phyloP scores from a whole-genome alignment of 1,140 invertebrate genomes.

The Drosophila ironensis region DNA sequence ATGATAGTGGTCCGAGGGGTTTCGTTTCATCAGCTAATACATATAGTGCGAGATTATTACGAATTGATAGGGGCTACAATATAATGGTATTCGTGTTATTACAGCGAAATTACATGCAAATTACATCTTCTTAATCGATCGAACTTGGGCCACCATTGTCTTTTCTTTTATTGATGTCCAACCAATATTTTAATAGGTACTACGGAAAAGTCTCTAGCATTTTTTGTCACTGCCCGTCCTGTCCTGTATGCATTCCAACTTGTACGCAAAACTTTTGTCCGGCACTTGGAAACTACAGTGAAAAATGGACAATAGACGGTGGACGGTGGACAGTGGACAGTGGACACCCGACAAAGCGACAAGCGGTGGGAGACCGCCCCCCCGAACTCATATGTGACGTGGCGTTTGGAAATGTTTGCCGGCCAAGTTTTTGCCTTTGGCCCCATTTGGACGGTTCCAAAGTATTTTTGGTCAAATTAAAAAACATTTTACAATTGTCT shows the following conservation, averaged over 20 bases:
- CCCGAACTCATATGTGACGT: conserved; percentile 25
- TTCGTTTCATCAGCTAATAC: too few species aligned
- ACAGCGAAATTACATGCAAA: too few species aligned
- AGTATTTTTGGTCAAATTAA: conserved; percentile 74
- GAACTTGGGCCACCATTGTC: too few species aligned
- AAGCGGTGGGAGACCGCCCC: too few species aligned
- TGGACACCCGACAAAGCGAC: not conserved
- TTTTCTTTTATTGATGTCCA: not conserved
- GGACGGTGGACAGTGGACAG: conserved; percentile 1
- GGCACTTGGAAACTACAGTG: conserved; percentile 1
- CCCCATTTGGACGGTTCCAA: conserved; percentile 51
- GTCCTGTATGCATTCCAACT: conserved; percentile 11
- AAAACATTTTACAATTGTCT: conserved; percentile 73
- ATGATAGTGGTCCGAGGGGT: too few species aligned
- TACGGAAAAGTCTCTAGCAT: not conserved
- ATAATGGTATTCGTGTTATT: too few species aligned
- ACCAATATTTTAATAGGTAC: not conserved
- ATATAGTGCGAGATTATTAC: too few species aligned
- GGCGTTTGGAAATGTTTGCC: conserved; percentile 44
- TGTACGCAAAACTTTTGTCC: conserved; percentile 13
- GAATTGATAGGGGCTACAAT: too few species aligned
- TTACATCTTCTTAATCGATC: too few species aligned
- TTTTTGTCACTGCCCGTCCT: not conserved
- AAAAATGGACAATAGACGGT: not conserved
- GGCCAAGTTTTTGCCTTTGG: conserved; percentile 36